Conservation (phyloP, 2,888 invertebrate species). For the Drosophila subsilvestris region DNA sequence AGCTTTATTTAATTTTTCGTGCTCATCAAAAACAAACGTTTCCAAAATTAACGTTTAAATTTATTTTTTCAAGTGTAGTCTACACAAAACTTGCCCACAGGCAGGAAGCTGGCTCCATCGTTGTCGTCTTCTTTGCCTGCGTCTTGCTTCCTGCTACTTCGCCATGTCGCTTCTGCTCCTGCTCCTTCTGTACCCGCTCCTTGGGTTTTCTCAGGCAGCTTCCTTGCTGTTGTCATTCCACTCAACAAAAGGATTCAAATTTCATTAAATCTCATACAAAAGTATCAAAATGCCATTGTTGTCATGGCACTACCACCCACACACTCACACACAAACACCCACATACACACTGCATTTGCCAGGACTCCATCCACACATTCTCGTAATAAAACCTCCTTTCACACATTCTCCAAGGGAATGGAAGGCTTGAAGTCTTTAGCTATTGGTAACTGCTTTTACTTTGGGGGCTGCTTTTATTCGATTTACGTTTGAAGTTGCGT, state of each 20-base stretch:
- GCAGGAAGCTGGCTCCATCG: constrained; percentile 27
- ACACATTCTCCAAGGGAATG: constrained; percentile 26
- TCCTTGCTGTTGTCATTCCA: constrained; percentile 63
- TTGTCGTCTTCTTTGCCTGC: constrained; percentile 30
- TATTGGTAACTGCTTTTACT: constrained; percentile 74
- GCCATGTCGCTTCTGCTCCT: constrained; percentile 2
- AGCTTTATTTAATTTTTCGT: too few species aligned
- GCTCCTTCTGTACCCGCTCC: constrained; percentile 9
- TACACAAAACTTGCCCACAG: constrained; percentile 60
- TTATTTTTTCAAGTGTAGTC: constrained; percentile 14
- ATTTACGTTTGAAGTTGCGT: constrained; percentile 69
- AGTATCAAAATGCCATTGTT: constrained; percentile 79
- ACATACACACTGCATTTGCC: constrained; percentile 33
- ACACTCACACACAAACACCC: constrained; percentile 20
- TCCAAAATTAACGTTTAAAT: background rate
- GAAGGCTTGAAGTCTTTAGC: constrained; percentile 54
- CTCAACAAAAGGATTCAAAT: constrained; percentile 80
- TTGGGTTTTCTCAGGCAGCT: constrained; percentile 11
- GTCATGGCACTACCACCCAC: constrained; percentile 53
- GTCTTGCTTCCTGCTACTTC: constrained; percentile 32
- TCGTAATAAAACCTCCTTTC: background rate
- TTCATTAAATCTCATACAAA: constrained; percentile 80
- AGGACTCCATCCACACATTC: constrained; percentile 10
- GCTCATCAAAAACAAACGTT: too few species aligned
- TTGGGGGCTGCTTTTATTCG: constrained; percentile 72